Evolutionary conservation across 2,888 invertebrate species (phyloP).

Genomic region (Trachelus troglodyta): DNA sequence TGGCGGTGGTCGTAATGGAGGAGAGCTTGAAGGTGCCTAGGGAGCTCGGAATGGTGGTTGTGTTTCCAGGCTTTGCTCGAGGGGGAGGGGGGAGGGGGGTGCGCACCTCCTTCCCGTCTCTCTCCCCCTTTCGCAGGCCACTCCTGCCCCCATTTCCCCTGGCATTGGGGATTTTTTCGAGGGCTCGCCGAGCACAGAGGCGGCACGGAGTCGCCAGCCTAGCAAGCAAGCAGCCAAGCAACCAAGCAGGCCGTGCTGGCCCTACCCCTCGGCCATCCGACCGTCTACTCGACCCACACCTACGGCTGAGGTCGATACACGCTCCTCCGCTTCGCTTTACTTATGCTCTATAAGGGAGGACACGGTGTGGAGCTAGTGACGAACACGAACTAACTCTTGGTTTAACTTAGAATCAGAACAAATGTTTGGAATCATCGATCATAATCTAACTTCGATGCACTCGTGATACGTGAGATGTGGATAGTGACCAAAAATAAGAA

Average conservation of each 20-base stretch:
- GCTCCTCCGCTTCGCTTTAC: conserved; percentile 48
- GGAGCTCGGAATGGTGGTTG: conserved; percentile 15
- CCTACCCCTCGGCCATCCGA: conserved; percentile 12
- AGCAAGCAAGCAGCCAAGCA: conserved; percentile 25
- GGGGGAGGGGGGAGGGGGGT: background rate
- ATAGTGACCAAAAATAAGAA: background rate
- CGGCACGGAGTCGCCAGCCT: conserved; percentile 45
- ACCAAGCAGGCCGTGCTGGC: conserved; percentile 10
- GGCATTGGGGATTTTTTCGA: conserved; percentile 54
- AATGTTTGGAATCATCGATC: background rate
- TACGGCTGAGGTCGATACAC: conserved; percentile 59
- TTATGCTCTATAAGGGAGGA: conserved; percentile 44
- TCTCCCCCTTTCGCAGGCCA: conserved; percentile 34
- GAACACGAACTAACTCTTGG: conserved; percentile 8
- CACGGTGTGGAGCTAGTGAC: conserved; percentile 31
- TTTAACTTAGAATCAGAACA: background rate
- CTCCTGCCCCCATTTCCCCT: conserved; percentile 54
- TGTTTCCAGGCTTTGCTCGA: conserved; percentile 10
- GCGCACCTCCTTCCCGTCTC: conserved; percentile 24
- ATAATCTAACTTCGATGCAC: background rate
- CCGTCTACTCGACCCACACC: conserved; percentile 51
- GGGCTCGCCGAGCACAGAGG: conserved; percentile 39
- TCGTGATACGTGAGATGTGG: background rate
- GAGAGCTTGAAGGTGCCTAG: conserved; percentile 19
- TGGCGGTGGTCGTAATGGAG: conserved; percentile 28